These are phyloP conservation scores for Thalassophryne amazonica DNA, from an alignment of 2,797 vertebrate species.

Conservation along the genomic window DNA sequence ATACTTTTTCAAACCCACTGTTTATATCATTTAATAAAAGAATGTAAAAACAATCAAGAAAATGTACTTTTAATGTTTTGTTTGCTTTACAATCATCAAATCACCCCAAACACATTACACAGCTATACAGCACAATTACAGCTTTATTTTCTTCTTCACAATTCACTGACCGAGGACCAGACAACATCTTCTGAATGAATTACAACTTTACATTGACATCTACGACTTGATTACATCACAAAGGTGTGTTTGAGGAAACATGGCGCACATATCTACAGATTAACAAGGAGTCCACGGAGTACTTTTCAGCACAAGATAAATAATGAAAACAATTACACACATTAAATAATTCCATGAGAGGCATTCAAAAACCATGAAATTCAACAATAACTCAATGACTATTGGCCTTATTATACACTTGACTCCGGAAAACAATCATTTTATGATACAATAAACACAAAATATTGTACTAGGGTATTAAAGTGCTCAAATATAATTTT, in stretches of 20 bases:
- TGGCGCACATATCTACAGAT: conserved; percentile 27
- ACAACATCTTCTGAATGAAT: conserved; percentile 46
- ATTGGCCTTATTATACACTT: conserved; percentile 58
- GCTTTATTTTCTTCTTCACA: conserved; percentile 73
- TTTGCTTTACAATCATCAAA: neutral
- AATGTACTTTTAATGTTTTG: neutral
- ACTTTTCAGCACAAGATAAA: conserved; percentile 65
- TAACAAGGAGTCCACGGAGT: conserved; percentile 40
- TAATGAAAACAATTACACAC: conserved; percentile 56
- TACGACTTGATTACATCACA: conserved; percentile 49
- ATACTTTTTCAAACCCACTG: conserved; percentile 22
- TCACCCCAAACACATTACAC: neutral
- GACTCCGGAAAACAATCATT: conserved; percentile 66
- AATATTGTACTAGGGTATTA: conserved; percentile 59
- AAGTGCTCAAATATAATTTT: conserved; percentile 71
- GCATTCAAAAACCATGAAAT: conserved; percentile 60
- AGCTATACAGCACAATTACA: conserved; percentile 44
- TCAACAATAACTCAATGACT: conserved; percentile 63
- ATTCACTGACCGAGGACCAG: conserved; percentile 63
- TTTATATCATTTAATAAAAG: conserved; percentile 51
- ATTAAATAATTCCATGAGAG: conserved; percentile 58
- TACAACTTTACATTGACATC: conserved; percentile 57
- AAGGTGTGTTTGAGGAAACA: conserved; percentile 26
- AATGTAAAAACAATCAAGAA: conserved; percentile 32
- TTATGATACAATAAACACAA: conserved; percentile 68